Base-by-base conservation (phyloP, 2,888 invertebrate species). In the Andrena marginata region DNA sequence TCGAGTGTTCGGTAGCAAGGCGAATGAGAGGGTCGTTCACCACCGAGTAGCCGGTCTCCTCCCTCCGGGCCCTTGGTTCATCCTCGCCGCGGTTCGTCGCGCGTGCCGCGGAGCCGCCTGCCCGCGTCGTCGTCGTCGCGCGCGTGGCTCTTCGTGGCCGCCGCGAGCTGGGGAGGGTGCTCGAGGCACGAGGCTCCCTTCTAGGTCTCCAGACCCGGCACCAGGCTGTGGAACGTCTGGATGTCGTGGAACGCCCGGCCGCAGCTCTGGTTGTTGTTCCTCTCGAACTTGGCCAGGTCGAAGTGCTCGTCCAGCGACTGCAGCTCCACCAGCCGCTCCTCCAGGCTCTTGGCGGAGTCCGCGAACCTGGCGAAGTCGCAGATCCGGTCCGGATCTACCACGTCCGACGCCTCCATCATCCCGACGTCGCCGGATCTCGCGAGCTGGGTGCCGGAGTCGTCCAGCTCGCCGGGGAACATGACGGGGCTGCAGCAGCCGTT, bases 161-260 rank as follows among this genome's bases (percentile, higher is more conserved):
- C 64, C 26, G 49, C 62, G 56, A 78, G 63, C 75, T 73, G 33
- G 67, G 82, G 48, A 68, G 68, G 70, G 35, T 77, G 86, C 80
- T 77, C 80, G 72, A 67, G 80, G 78, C 69, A 89, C 73, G 51
- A 1, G 77, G 71, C 63, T 60, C 56, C 76, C 70, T 77, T 92
- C 92, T 93, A 93, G 85, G 93, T 93, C 74, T 93, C 93, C 78
- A 93, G 86, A 0, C 93, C 93, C 6, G 93, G 93, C n/a, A 93
- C 93, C 73, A 93, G 89, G 84, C 92, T 93, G 85, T 93, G 93
- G 89, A 93, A 93, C 79, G 93, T 93, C 76, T 93, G 93, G 49
- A 93, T 93, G 77, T 93, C 93, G 85, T 93, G 93, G 85, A 93
- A 93, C 74, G 93, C 93, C 76, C 93, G 79, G 62, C 93, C 93